These are phyloP conservation scores for Actias luna DNA, from an alignment of 2,888 invertebrate genomes.

Conservation along the genomic window DNA sequence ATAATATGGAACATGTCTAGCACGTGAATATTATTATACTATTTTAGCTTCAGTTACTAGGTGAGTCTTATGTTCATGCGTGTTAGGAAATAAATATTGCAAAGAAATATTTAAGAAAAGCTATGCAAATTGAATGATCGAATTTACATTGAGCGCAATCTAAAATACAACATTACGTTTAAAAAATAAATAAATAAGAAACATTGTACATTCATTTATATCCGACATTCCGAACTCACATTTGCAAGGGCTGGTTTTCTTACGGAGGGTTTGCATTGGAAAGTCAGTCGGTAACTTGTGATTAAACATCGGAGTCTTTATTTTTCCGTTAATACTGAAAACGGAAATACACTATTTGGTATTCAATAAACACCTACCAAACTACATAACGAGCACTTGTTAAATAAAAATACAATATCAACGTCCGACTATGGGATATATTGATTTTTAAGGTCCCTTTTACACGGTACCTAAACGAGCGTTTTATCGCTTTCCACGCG, in stretches of 20 bases:
- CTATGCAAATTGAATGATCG: constrained; percentile 58
- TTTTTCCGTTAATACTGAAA: constrained; percentile 64
- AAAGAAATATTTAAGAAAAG: constrained; percentile 72
- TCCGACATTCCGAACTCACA: constrained; percentile 85
- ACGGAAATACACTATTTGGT: constrained; percentile 67
- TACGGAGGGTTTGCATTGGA: constrained; percentile 94
- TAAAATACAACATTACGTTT: constrained; percentile 58
- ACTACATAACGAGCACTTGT: constrained; percentile 43
- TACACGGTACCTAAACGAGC: constrained; percentile 38
- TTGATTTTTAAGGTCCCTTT: constrained; percentile 63
- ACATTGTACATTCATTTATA: constrained; percentile 42
- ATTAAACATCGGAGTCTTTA: constrained; percentile 76
- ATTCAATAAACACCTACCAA: constrained; percentile 48
- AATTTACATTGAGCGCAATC: constrained; percentile 66
- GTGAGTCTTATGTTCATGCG: constrained; percentile 68
- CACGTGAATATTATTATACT: constrained; percentile 39
- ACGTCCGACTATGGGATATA: constrained; percentile 56
- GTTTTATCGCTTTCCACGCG: constrained; percentile 28
- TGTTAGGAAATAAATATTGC: constrained; percentile 61
- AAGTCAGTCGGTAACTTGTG: constrained; percentile 81
- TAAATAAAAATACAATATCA: constrained; percentile 50
- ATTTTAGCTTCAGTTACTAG: constrained; percentile 45
- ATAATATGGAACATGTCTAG: constrained; percentile 56
- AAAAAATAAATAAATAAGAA: constrained; percentile 43
- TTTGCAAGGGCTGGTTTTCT: constrained; percentile 96